Base-by-base conservation (phyloP, 2,797 vertebrate genomes). In the Tinamus major region DNA sequence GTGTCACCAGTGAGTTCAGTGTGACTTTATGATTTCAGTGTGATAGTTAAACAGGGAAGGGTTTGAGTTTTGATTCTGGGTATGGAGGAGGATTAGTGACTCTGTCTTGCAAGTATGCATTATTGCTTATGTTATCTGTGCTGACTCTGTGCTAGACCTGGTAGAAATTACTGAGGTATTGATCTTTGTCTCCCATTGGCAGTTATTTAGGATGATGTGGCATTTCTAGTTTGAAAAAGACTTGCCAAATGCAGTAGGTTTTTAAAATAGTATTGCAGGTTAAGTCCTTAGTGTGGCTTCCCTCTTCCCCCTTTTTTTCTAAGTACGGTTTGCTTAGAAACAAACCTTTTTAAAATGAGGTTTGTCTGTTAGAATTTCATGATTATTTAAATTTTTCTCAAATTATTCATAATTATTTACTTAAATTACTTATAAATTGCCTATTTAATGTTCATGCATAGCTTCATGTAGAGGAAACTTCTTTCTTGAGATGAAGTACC, bases 1-100 rank as follows among this genome's bases (percentile, higher is more conserved):
- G 20, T 86, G 6, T 90, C 71, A 79, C 67, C 83, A 86, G 78
- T 55, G 17, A 42, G 59, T 89, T 89, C 67, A 72, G 92, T 7
- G 6, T 86, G 90, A 95, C 90, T 96, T 94, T 79, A 39, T 59
- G 42, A 35, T 87, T 93, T 76, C 65, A 42, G 24, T 64, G 81
- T 72, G 27, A 55, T 67, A 72, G 55, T 83, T 93, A 78, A 79
- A 82, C 79, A 78, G 10, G 69, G 67, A 68, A 59, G 42, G 70
- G 68, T 87, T 89, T 79, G 51, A 44, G 56, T 13, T 39, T 92
- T 92, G 24, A 7, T 72, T 94, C 39, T 72, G 81, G 53, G 18
- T 49, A 11, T 31, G n/a, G 27, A 77, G 87, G 53, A 85, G 49
- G 80, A 70, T 49, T 83, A 53, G 7, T 87, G 85, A 75, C 58